Evolutionary conservation across 2,888 invertebrate species (phyloP).

Genomic region (Melinopterus prodromus): DNA sequence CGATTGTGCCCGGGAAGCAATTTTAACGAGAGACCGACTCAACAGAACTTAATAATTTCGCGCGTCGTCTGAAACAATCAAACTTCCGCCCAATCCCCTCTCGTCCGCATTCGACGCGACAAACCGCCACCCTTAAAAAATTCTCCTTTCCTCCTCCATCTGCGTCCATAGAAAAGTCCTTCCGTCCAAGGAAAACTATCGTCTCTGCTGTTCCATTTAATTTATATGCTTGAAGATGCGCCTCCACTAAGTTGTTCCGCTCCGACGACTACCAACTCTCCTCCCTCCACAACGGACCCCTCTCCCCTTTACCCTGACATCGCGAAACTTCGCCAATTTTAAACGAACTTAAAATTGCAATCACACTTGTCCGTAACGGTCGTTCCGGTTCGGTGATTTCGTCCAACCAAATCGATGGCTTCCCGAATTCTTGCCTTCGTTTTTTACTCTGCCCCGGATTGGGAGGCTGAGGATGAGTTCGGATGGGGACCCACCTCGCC

Average conservation of each 20-base stretch:
- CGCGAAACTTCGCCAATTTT: constrained; percentile 34
- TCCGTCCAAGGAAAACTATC: constrained; percentile 15
- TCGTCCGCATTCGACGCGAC: not conserved
- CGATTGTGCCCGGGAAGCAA: constrained; percentile 16
- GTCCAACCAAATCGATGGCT: constrained; percentile 26
- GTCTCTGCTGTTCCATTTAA: constrained; percentile 23
- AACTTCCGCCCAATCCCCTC: constrained; percentile 12
- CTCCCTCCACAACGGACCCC: constrained; percentile 4
- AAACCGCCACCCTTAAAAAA: not conserved
- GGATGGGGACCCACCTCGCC: too few relatives aligned
- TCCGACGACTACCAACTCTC: constrained; percentile 15
- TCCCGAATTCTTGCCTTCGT: constrained; percentile 4
- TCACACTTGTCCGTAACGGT: constrained; percentile 36
- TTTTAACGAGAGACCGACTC: constrained; percentile 18
- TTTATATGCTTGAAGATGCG: constrained; percentile 29
- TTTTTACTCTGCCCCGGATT: constrained; percentile 10
- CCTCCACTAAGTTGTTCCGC: constrained; percentile 20
- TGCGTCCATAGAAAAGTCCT: not conserved
- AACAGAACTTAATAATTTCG: constrained; percentile 10
- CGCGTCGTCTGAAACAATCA: constrained; percentile 13
- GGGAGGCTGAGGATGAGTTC: not conserved
- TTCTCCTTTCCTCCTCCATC: too few relatives aligned
- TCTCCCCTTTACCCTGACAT: constrained; percentile 10
- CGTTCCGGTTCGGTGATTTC: constrained; percentile 30
- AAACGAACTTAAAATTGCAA: constrained; percentile 37